Conservation (phyloP, 2,797 vertebrate species). For the Netta rufina region DNA sequence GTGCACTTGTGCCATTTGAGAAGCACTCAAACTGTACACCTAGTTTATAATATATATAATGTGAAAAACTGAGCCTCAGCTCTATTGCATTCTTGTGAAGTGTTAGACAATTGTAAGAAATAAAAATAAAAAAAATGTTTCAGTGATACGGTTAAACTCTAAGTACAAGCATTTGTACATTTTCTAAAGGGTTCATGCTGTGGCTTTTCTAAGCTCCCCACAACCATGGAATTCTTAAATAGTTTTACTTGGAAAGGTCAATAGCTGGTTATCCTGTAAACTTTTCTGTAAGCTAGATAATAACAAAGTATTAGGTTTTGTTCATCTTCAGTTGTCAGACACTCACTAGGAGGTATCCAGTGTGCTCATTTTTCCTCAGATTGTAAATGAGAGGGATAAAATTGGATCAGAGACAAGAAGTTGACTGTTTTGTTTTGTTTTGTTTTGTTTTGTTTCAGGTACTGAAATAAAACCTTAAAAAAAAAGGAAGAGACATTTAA, state of each 20-base stretch:
- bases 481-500: constrained; percentile 48
- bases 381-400: constrained; percentile 60
- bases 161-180: constrained; percentile 43
- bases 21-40: background rate
- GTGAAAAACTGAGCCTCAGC: constrained; percentile 9
- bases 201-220: constrained; percentile 33
- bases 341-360: constrained; percentile 42
- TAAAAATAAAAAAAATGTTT: background rate
- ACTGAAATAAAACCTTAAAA: constrained; percentile 35
- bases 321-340: constrained; percentile 58
- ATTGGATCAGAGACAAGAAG: constrained; percentile 41
- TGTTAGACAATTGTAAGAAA: constrained; percentile 26
- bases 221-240: constrained; percentile 65
- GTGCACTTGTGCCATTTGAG: background rate
- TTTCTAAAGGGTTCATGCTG: constrained; percentile 53
- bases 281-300: constrained; percentile 65
- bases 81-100: constrained; percentile 20
- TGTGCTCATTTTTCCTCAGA: constrained; percentile 18
- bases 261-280: constrained; percentile 61
- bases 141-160: constrained; percentile 33
- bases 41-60: constrained; percentile 24
- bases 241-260: constrained; percentile 69
- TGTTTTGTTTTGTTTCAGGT: background rate
- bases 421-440: background rate
- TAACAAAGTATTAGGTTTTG: constrained; percentile 67